Conservation (phyloP, 2,888 invertebrate genomes). For the Sericinus montela region DNA sequence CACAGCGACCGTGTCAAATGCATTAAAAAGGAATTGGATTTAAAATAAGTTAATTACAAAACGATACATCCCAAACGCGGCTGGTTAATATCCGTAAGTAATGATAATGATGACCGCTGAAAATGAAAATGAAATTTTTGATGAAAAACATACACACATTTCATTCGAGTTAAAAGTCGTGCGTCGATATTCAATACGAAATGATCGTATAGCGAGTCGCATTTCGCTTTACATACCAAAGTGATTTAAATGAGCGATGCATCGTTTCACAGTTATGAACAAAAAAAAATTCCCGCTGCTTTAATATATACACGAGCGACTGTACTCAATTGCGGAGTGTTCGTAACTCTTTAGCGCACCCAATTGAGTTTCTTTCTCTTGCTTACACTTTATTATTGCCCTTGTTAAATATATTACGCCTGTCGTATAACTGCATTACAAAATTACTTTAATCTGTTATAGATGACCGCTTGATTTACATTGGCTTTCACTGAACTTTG, state of each 20-base stretch:
- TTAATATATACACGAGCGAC: conserved; percentile 11
- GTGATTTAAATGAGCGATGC: conserved; percentile 17
- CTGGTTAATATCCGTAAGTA: conserved; percentile 7
- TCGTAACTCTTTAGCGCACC: conserved; percentile 15
- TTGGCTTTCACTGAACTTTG: too few relatives aligned
- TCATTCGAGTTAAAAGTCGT: neutral
- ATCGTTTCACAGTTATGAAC: conserved; percentile 13
- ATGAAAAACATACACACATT: conserved; percentile 3
- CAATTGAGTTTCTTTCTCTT: conserved; percentile 14
- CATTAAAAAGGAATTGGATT: neutral
- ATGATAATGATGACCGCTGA: conserved; percentile 1
- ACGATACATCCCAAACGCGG: neutral
- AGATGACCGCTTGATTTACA: conserved; percentile 19
- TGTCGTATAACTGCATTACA: conserved; percentile 21
- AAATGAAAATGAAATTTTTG: neutral
- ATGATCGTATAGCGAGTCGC: neutral
- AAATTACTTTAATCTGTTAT: conserved; percentile 27
- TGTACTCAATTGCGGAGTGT: conserved; percentile 16
- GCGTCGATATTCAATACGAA: neutral
- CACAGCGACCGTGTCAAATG: neutral
- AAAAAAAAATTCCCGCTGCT: conserved; percentile 14
- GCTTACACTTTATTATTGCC: conserved; percentile 13
- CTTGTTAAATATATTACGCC: conserved; percentile 22
- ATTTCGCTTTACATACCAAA: conserved; percentile 7
- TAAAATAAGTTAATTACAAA: neutral